Conservation (phyloP, 2,888 invertebrate genomes). For the Cremastinae sp. region DNA sequence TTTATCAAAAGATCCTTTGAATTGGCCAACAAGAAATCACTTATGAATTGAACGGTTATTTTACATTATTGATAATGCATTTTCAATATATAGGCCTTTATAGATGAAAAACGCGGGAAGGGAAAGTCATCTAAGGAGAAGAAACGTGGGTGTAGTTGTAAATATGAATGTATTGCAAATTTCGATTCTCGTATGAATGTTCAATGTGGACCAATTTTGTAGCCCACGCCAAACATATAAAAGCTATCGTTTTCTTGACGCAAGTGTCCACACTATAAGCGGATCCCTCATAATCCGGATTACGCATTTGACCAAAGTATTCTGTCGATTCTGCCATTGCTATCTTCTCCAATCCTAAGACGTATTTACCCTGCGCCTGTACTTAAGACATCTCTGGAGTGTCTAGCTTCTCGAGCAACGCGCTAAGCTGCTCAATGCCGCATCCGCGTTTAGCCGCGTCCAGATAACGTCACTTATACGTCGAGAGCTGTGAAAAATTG, state of each 20-base stretch:
- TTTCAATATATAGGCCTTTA: constrained; percentile 2
- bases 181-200: background rate
- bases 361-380: constrained; percentile 75
- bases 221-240: background rate
- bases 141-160: constrained; percentile 3
- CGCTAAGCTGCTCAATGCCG: constrained; percentile 66
- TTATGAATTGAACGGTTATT: background rate
- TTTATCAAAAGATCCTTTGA: background rate
- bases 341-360: constrained; percentile 74
- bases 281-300: constrained; percentile 80
- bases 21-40: background rate
- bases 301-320: constrained; percentile 77
- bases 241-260: constrained; percentile 74
- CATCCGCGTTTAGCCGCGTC: constrained; percentile 51
- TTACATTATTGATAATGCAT: background rate
- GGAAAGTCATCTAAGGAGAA: constrained; percentile 18
- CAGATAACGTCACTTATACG: constrained; percentile 18
- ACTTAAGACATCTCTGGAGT: constrained; percentile 60
- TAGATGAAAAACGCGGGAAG: background rate
- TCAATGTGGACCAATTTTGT: constrained; percentile 17
- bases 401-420: constrained; percentile 64
- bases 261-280: constrained; percentile 78
- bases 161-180: background rate
- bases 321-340: constrained; percentile 73
- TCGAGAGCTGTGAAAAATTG: constrained; percentile 6